Conservation (phyloP, 2,797 vertebrate genomes). For the Poeciliopsis gracilis region DNA sequence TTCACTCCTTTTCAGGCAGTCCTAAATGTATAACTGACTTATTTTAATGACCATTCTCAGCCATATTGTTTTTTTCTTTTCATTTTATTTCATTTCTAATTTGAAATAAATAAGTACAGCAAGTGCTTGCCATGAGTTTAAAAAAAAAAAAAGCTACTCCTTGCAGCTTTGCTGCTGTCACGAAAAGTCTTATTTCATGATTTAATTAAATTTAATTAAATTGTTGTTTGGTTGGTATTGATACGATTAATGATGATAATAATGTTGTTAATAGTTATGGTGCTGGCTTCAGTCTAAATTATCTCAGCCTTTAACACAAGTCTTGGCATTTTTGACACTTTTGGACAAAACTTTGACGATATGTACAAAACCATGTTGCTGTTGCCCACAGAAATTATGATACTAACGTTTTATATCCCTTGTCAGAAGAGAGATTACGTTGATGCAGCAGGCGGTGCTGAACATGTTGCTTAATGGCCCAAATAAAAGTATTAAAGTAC, state of each 20-base stretch:
- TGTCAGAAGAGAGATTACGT: slow-evolving; percentile 20
- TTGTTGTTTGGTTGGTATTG: neutral
- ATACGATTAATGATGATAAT: neutral
- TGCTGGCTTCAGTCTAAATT: neutral
- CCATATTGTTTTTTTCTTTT: neutral
- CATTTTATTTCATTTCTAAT: neutral
- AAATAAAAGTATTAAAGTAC: slow-evolving; percentile 32
- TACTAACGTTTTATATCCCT: neutral
- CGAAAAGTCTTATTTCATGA: neutral
- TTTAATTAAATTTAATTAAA: too few relatives aligned
- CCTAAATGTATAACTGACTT: neutral
- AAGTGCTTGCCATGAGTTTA: neutral
- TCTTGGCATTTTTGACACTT: neutral
- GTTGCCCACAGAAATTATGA: neutral
- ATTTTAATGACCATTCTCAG: neutral
- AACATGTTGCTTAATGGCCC: slow-evolving; percentile 26
- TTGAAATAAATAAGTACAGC: neutral
- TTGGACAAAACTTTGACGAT: neutral
- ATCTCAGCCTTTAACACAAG: neutral
- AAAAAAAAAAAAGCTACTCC: too few relatives aligned
- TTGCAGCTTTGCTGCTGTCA: neutral
- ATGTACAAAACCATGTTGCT: neutral
- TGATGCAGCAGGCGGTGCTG: slow-evolving; percentile 72
- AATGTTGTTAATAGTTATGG: neutral
- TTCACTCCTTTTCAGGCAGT: neutral